phyloP scores from a whole-genome alignment of 2,888 invertebrate genomes.

The Mesochorus sp. region DNA sequence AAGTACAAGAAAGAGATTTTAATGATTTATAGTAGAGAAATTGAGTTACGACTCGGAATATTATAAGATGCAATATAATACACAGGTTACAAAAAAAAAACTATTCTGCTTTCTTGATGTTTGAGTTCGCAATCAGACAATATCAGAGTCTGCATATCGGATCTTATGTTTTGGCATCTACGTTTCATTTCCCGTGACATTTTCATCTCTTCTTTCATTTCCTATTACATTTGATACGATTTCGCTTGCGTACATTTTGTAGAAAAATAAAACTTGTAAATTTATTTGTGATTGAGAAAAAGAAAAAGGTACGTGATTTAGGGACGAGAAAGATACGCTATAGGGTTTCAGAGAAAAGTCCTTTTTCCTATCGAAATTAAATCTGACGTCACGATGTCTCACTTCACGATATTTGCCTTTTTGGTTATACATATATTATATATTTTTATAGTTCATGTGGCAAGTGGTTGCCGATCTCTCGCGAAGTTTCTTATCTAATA shows the following conservation, averaged over 20 bases:
- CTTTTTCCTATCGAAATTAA: constrained; percentile 63
- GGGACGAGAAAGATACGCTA: constrained; percentile 22
- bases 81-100: too few relatives aligned
- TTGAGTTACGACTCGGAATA: background rate
- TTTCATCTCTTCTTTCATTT: background rate
- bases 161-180: background rate
- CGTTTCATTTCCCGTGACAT: background rate
- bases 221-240: constrained; percentile 5
- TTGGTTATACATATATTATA: background rate
- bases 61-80: too few relatives aligned
- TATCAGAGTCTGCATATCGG: too few relatives aligned
- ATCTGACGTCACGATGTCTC: constrained; percentile 62
- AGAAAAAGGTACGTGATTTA: constrained; percentile 26
- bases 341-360: constrained; percentile 34
- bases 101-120: too few relatives aligned
- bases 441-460: constrained; percentile 7
- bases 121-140: too few relatives aligned
- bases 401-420: constrained; percentile 46
- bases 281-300: constrained; percentile 22
- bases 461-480: constrained; percentile 28
- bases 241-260: background rate
- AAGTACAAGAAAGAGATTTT: background rate
- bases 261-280: constrained; percentile 29
- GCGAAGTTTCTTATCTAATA: constrained; percentile 52
- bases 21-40: background rate